phyloP scores from a whole-genome alignment of 1,140 invertebrate species.

The Drosophila miranda region DNA sequence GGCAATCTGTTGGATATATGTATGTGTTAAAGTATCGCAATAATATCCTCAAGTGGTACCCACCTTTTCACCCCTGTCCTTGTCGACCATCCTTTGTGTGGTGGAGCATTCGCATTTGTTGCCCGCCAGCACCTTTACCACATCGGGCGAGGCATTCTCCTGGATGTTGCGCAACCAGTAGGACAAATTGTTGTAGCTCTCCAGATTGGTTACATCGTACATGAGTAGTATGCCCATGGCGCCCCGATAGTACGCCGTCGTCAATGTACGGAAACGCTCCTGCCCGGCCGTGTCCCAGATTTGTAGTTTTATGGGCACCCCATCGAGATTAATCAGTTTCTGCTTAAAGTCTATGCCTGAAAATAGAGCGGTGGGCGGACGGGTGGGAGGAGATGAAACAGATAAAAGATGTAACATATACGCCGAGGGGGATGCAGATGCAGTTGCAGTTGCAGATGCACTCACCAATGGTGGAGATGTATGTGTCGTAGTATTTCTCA shows the following conservation, averaged over 20 bases:
- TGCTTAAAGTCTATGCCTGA: slow-evolving; percentile 95
- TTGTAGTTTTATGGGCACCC: slow-evolving; percentile 92
- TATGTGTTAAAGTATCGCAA: neutral
- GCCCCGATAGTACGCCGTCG: slow-evolving; percentile 93
- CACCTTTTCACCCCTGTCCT: slow-evolving; percentile 91
- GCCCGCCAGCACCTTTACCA: slow-evolving; percentile 91
- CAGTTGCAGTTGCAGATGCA: slow-evolving; percentile 13
- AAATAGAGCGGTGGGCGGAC: too few relatives aligned
- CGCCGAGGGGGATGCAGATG: neutral
- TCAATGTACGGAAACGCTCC: slow-evolving; percentile 85
- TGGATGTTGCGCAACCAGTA: slow-evolving; percentile 94
- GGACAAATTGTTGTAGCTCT: slow-evolving; percentile 93
- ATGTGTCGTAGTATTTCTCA: slow-evolving; percentile 94
- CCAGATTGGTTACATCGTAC: slow-evolving; percentile 93
- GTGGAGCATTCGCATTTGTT: slow-evolving; percentile 92
- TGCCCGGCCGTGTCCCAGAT: slow-evolving; percentile 91
- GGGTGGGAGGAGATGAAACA: slow-evolving; percentile 12
- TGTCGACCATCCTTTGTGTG: slow-evolving; percentile 88
- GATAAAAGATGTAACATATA: slow-evolving; percentile 1
- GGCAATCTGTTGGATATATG: slow-evolving; percentile 86
- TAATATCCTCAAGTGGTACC: slow-evolving; percentile 6
- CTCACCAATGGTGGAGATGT: slow-evolving; percentile 96
- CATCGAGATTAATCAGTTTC: slow-evolving; percentile 93
- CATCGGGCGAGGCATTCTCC: slow-evolving; percentile 94
- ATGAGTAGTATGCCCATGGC: slow-evolving; percentile 94